A percentile compares a stretch with the other conserved stretches of the same genome.
These are phyloP conservation scores for Philhelius pedissequus DNA, from an alignment of 2,888 invertebrate species.

Conservation along the genomic window DNA sequence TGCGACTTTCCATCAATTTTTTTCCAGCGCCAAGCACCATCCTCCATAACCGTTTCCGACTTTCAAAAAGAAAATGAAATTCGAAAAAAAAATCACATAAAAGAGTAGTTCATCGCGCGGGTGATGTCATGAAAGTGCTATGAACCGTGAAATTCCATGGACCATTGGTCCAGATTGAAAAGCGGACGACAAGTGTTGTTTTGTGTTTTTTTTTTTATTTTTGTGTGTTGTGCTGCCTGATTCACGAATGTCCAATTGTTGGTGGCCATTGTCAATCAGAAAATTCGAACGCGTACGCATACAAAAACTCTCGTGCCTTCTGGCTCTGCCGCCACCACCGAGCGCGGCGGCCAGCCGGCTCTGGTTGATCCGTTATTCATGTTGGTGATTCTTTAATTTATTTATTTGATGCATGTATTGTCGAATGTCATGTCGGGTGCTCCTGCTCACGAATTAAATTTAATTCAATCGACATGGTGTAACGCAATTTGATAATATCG, in stretches of 20 bases:
- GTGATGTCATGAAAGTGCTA: slow-evolving; percentile 62
- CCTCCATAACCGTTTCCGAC: slow-evolving; percentile 26
- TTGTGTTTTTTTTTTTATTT: neutral
- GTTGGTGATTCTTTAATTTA: slow-evolving; percentile 57
- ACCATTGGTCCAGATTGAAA: slow-evolving; percentile 62
- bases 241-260: slow-evolving; percentile 36
- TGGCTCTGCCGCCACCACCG: neutral
- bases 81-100: neutral
- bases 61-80: slow-evolving; percentile 5
- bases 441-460: slow-evolving; percentile 55
- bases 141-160: slow-evolving; percentile 66
- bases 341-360: neutral
- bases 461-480: slow-evolving; percentile 62
- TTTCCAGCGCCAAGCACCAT: slow-evolving; percentile 8
- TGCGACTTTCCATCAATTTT: neutral
- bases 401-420: slow-evolving; percentile 54
- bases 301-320: slow-evolving; percentile 31
- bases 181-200: slow-evolving; percentile 24
- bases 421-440: slow-evolving; percentile 32
- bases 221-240: neutral
- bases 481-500: slow-evolving; percentile 66
- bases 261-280: slow-evolving; percentile 56
- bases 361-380: slow-evolving; percentile 21
- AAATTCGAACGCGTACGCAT: slow-evolving; percentile 27
- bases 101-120: slow-evolving; percentile 20